Evolutionary conservation across 2,797 vertebrate species (phyloP).

Genomic region (Pogonophryne albipinna): DNA sequence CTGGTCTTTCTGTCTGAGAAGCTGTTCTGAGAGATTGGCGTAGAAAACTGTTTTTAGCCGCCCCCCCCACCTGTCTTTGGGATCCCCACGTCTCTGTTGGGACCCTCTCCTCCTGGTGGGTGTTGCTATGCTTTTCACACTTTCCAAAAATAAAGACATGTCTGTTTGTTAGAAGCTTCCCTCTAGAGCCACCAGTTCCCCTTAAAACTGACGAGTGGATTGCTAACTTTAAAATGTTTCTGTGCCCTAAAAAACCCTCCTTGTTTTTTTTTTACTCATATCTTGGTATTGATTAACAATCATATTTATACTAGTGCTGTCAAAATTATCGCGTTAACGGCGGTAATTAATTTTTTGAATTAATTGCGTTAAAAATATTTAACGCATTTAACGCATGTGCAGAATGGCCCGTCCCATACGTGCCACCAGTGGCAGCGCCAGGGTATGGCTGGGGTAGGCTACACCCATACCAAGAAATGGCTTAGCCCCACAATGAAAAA

Average conservation of each 20-base stretch:
- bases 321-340: too few species aligned
- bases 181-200: conserved; percentile 9
- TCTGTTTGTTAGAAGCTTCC: conserved; percentile 19
- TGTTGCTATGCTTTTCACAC: conserved; percentile 36
- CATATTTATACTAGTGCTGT: too few species aligned
- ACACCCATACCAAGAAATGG: too few species aligned
- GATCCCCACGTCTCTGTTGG: conserved; percentile 24
- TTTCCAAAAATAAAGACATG: conserved; percentile 40
- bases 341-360: too few species aligned
- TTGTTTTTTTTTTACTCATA: too few species aligned
- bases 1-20: conserved; percentile 6
- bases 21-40: not conserved
- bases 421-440: too few species aligned
- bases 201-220: conserved; percentile 9
- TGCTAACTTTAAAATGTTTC: conserved; percentile 24
- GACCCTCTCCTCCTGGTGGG: conserved; percentile 33
- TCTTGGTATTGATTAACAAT: too few species aligned
- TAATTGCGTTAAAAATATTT: too few species aligned
- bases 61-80: conserved; percentile 6
- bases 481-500: too few species aligned
- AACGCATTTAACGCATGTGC: too few species aligned
- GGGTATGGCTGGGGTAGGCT: too few species aligned
- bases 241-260: conserved; percentile 10
- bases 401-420: too few species aligned
- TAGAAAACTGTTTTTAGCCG: not conserved